Evolutionary conservation across 2,797 vertebrate species (phyloP).

Genomic region (Siniperca scherzeri): DNA sequence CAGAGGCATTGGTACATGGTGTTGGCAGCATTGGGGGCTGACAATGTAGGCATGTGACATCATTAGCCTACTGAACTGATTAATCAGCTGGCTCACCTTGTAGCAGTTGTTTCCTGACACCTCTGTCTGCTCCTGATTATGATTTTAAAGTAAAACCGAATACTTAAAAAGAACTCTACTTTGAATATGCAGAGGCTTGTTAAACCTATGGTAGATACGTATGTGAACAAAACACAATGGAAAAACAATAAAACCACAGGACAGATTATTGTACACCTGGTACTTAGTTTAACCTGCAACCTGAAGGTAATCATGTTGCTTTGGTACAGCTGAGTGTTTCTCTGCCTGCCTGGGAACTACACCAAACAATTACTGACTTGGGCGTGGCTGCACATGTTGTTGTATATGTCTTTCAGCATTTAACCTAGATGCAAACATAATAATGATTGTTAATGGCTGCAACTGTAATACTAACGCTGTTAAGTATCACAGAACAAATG

Average conservation of each 20-base stretch:
- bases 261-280: background rate
- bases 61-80: background rate
- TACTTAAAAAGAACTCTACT: background rate
- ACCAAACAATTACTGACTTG: background rate
- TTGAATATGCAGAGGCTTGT: background rate
- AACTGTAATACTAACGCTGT: background rate
- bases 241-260: background rate
- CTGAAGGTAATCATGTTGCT: constrained; percentile 10
- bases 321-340: constrained; percentile 3
- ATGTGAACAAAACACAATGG: background rate
- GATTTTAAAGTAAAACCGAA: background rate
- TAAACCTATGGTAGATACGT: background rate
- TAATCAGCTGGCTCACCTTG: background rate
- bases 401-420: background rate
- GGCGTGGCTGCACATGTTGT: background rate
- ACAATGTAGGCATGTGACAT: background rate
- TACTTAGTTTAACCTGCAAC: background rate
- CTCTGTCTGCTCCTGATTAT: background rate
- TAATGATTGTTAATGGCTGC: background rate
- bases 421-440: background rate
- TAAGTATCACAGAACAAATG: background rate
- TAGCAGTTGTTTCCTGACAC: background rate
- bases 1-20: background rate
- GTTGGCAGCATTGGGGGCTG: background rate
- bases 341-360: background rate